These are phyloP conservation scores for Busseola fusca DNA, from an alignment of 2,888 invertebrate genomes.

Conservation along the genomic window DNA sequence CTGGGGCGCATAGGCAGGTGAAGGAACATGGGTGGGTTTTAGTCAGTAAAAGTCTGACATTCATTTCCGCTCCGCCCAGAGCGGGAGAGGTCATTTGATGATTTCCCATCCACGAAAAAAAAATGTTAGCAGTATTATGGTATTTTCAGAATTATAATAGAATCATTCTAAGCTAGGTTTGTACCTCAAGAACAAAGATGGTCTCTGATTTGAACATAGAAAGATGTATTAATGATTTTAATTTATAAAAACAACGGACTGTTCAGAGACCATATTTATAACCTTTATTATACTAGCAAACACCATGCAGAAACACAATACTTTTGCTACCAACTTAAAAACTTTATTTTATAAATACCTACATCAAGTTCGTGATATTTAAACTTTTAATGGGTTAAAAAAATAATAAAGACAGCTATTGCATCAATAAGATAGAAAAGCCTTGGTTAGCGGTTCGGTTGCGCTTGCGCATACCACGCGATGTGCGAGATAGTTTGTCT, in stretches of 20 bases:
- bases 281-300: not conserved
- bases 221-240: too few species aligned
- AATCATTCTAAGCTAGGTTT: too few species aligned
- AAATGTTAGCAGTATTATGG: too few species aligned
- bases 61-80: too few species aligned
- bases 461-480: slow-evolving; percentile 56
- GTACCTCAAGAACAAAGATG: too few species aligned
- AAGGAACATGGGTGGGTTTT: too few species aligned
- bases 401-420: slow-evolving; percentile 54
- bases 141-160: too few species aligned
- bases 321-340: not conserved
- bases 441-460: slow-evolving; percentile 60
- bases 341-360: not conserved
- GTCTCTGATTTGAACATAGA: too few species aligned
- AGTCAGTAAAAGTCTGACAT: too few species aligned
- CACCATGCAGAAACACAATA: not conserved
- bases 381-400: slow-evolving; percentile 10
- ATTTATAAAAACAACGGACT: not conserved
- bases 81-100: too few species aligned
- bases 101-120: too few species aligned
- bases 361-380: slow-evolving; percentile 18
- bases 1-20: too few species aligned
- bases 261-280: not conserved
- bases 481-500: slow-evolving; percentile 52
- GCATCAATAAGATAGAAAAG: slow-evolving; percentile 61